Conservation (phyloP, 2,113 vertebrate species). For the Etia nguti region DNA sequence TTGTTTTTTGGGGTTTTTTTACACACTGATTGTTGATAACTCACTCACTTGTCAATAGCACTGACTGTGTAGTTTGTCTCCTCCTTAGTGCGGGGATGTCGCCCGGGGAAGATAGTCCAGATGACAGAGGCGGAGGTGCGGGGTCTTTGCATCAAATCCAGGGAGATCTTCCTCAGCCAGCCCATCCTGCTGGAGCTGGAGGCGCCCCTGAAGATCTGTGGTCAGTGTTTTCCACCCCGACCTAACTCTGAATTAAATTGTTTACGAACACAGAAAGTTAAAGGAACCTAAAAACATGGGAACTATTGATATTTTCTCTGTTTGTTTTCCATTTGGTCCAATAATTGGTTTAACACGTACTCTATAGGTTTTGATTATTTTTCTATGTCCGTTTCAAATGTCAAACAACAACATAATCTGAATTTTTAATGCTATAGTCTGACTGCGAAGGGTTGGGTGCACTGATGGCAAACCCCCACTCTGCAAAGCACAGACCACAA, state of each 20-base stretch:
- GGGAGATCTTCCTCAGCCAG: slow-evolving; percentile 72
- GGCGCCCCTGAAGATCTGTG: slow-evolving; percentile 68
- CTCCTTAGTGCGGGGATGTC: slow-evolving; percentile 65
- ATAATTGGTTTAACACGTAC: background rate
- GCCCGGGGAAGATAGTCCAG: slow-evolving; percentile 70
- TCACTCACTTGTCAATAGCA: background rate
- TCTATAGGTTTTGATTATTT: background rate
- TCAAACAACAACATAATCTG: background rate
- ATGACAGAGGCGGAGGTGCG: slow-evolving; percentile 62
- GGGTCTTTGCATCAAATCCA: slow-evolving; percentile 72
- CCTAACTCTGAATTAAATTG: background rate
- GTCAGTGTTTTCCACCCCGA: slow-evolving; percentile 28
- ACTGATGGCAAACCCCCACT: background rate
- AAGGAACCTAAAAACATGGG: background rate
- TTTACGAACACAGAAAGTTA: background rate
- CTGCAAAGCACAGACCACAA: background rate
- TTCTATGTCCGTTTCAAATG: background rate
- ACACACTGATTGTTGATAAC: background rate
- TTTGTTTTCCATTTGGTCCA: background rate
- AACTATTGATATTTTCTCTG: background rate
- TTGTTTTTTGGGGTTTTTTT: background rate
- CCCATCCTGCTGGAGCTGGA: slow-evolving; percentile 70
- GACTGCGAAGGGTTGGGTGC: background rate
- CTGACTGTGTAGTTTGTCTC: slow-evolving; percentile 4
- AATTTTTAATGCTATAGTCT: background rate